Base-by-base conservation (phyloP, 2,797 vertebrate genomes). In the Tarsius wallacei region DNA sequence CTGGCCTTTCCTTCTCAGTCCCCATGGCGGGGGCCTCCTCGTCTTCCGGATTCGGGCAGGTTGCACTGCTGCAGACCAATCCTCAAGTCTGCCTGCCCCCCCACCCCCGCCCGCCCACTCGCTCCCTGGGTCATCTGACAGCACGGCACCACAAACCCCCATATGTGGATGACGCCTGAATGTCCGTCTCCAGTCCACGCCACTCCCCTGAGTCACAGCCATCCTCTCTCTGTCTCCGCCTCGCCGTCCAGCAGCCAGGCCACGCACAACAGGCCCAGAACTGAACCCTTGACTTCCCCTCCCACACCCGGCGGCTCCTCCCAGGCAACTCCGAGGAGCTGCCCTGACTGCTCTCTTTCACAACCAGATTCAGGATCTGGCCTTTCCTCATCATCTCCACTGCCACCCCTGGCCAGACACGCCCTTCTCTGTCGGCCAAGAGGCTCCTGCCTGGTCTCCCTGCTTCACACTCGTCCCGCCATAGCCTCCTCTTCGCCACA, bases 121-220 rank as follows among this genome's bases (percentile, higher is more conserved):
- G n/a, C 31, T n/a, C 42, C 17, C 7, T 21, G 4, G 10, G 13
- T 64, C 74, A 61, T 17, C 22, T 71, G 57, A 71, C 53, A 47
- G 26, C 33, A 15, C 0, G 17, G 49, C 9, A 9, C 57, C 71
- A 28, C 1, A 36, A 1, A 17, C 49, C 31, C 26, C 5, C 1
- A 10, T 4, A 31, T 0, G 16, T 42, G 5, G 17, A 64, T 13
- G 81, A 55, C 28, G 21, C 57, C 10, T 11, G 2, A 8, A n/a
- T 24, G 26, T 66, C 55, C n/a, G 76, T 22, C 61, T 68, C 42
- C 33, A 14, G 17, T 33, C n/a, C 33, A 63, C 64, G 64, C 28
- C 59, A 61, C 73, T 74, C 42, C 7, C 42, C 21, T 21, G 21
- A 42, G 28, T 31, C 19, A 63, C 31, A 55, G 7, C 42, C 6